Conservation (phyloP, 2,797 vertebrate genomes). For the Xiphorhynchus erythropygius region DNA sequence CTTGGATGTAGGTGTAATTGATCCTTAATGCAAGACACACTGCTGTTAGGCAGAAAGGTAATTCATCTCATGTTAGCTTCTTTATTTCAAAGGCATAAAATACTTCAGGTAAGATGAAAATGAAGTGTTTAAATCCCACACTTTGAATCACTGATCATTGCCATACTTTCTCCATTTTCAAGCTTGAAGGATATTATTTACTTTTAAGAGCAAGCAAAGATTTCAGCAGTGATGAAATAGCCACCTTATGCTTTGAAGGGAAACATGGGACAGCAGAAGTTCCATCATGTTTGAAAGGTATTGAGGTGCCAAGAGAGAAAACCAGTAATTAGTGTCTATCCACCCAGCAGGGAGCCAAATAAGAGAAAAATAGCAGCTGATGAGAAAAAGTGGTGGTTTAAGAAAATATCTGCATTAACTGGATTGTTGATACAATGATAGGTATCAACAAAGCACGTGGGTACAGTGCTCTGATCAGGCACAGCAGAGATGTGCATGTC, state of each 20-base stretch:
- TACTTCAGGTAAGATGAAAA: slow-evolving; percentile 42
- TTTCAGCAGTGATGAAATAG: slow-evolving; percentile 52
- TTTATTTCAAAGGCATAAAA: slow-evolving; percentile 41
- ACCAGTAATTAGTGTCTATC: slow-evolving; percentile 4
- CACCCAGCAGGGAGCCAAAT: background rate
- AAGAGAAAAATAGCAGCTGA: background rate
- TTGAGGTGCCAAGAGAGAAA: background rate
- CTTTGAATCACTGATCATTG: slow-evolving; percentile 29
- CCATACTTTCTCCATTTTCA: slow-evolving; percentile 40
- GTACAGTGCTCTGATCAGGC: background rate
- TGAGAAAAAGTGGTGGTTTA: slow-evolving; percentile 31
- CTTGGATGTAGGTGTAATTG: slow-evolving; percentile 31
- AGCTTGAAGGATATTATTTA: slow-evolving; percentile 44
- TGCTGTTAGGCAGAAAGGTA: slow-evolving; percentile 9
- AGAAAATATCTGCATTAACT: background rate
- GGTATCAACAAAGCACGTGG: background rate
- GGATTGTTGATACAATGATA: background rate
- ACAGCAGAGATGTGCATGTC: background rate
- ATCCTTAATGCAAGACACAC: slow-evolving; percentile 36
- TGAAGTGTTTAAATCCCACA: slow-evolving; percentile 45
- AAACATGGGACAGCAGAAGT: background rate
- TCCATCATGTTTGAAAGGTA: background rate
- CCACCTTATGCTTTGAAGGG: slow-evolving; percentile 1
- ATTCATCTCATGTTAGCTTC: slow-evolving; percentile 5
- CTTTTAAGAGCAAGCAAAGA: slow-evolving; percentile 41